Evolutionary conservation across 2,113 vertebrate genomes (phyloP).

Genomic region (Emydura subglobosa): DNA sequence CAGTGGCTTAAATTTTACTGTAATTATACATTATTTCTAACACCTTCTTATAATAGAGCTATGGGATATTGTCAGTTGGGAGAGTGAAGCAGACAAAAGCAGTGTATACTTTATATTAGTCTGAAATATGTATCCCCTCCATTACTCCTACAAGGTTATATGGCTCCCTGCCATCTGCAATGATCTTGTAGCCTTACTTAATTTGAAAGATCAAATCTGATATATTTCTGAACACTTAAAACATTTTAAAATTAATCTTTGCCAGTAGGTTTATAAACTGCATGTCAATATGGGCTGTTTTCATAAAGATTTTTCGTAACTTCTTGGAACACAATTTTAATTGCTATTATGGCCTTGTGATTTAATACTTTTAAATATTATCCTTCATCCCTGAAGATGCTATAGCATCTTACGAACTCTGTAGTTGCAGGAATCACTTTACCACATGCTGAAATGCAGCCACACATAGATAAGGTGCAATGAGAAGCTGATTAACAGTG

Average conservation of each 20-base stretch:
- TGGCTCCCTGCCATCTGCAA: background rate
- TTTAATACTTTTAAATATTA: background rate
- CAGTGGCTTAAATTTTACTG: fast-evolving
- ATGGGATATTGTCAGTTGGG: background rate
- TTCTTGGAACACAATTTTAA: background rate
- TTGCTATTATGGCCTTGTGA: background rate
- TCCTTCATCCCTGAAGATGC: background rate
- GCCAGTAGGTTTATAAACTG: background rate
- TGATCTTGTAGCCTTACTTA: background rate
- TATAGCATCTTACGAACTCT: background rate
- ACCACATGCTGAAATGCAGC: background rate
- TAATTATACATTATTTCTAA: fast-evolving
- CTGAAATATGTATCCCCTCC: fast-evolving
- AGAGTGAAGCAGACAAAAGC: background rate
- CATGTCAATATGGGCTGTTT: background rate
- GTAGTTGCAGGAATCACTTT: background rate
- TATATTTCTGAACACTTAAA: background rate
- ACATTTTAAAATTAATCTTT: background rate
- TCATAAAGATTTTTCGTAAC: background rate
- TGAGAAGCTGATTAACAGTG: background rate
- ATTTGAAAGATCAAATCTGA: background rate
- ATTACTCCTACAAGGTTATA: background rate
- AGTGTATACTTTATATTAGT: fast-evolving
- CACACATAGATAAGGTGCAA: background rate
- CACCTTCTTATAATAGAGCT: background rate